Percentiles rank a stretch among this genome's conserved stretches.
Evolutionary conservation across 2,888 invertebrate species (phyloP).

Genomic region (Drosophila mercatorum): DNA sequence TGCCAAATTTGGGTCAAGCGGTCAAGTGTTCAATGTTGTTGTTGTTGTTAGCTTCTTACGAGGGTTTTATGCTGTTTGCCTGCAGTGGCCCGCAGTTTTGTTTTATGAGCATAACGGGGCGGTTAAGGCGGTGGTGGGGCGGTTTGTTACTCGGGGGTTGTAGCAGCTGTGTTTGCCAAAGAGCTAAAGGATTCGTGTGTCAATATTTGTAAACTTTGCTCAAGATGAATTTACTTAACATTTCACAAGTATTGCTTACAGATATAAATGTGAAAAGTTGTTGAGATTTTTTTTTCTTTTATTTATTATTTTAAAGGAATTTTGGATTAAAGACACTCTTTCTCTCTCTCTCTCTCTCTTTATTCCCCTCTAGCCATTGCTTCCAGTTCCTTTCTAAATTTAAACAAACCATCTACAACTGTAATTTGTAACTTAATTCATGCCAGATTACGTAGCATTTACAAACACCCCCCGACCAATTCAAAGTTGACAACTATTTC

Average conservation of each 20-base stretch:
- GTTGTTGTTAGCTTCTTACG: conserved; percentile 21
- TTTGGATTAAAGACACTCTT: background rate
- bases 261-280: background rate
- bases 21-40: conserved; percentile 66
- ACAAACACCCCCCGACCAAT: conserved; percentile 8
- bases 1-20: conserved; percentile 73
- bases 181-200: conserved; percentile 37
- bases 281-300: background rate
- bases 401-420: background rate
- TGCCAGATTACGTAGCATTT: conserved; percentile 23
- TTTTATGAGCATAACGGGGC: conserved; percentile 33
- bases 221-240: background rate
- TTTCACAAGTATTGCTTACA: background rate
- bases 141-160: conserved; percentile 21
- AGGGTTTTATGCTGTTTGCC: conserved; percentile 59
- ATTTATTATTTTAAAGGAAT: background rate
- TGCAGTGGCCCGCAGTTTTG: conserved; percentile 53
- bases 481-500: conserved; percentile 34
- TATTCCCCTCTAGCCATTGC: background rate
- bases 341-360: too few species aligned
- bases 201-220: conserved; percentile 39
- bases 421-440: conserved; percentile 25
- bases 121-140: background rate
- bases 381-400: background rate
- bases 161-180: conserved; percentile 30